Percentiles rank a stretch among this genome's conserved stretches.
phyloP scores from a whole-genome alignment of 2,888 invertebrate species.

The Chrysodeixis includens region DNA sequence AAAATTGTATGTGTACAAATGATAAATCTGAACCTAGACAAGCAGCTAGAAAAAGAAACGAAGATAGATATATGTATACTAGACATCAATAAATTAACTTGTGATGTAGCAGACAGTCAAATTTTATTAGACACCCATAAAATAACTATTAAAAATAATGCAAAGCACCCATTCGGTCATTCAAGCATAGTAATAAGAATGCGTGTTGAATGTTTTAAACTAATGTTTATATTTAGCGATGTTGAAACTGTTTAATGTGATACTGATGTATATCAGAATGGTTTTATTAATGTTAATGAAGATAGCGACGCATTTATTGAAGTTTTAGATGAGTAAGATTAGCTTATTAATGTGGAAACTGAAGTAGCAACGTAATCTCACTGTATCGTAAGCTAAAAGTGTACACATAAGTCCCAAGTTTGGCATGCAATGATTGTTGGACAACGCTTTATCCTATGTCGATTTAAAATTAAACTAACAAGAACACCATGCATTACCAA shows the following conservation, averaged over 20 bases:
- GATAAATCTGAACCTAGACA: background rate
- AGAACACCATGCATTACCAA: constrained; percentile 26
- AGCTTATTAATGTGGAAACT: too few species aligned
- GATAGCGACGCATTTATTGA: background rate
- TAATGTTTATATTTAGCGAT: constrained; percentile 10
- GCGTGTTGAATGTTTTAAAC: constrained; percentile 40
- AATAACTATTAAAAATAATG: constrained; percentile 34
- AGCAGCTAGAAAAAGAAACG: background rate
- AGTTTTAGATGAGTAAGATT: background rate
- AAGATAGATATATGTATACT: background rate
- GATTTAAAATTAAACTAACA: constrained; percentile 12
- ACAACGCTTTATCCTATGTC: too few species aligned
- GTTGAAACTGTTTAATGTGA: constrained; percentile 22
- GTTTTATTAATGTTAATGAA: background rate
- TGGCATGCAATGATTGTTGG: too few species aligned
- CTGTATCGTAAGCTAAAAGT: too few species aligned
- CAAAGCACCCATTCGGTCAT: constrained; percentile 36
- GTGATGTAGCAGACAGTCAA: constrained; percentile 6
- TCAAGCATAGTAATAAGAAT: constrained; percentile 32
- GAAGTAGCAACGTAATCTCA: too few species aligned
- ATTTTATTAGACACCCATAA: constrained; percentile 9
- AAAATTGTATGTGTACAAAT: too few species aligned
- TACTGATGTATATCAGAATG: constrained; percentile 10
- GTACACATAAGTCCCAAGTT: too few species aligned
- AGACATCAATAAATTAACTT: background rate